Evolutionary conservation across 1,140 invertebrate species (phyloP), one percentile per base, ranked within the genome.

Genomic region (Ephestia elutella): DNA sequence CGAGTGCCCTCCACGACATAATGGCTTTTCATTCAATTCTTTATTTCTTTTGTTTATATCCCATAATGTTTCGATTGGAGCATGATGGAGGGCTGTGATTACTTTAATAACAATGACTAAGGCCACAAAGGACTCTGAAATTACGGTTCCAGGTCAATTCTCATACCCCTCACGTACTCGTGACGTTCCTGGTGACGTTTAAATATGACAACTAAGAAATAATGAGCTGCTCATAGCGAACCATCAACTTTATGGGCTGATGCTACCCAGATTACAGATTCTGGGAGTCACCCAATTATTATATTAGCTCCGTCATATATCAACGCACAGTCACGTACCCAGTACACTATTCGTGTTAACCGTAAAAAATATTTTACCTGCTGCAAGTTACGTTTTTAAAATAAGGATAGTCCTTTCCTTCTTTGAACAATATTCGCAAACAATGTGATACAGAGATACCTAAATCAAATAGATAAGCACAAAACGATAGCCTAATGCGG

Each of bases 1-100:
- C 67, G 72, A 85, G 84, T 70, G 84, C 80, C 69, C 85, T 86
- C 63, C 71, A 71, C 73, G 78, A 85, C 83, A 86, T 87, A 87
- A 86, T 87, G 74, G 85, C 78, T 78, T 86, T 83, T 80, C 82
- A 87, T 85, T 81, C 78, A 87, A 86, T 87, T 84, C 74, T 81
- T 82, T 72, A 67, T 85, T 78, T 82, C 85, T 86, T 87, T 87
- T 87, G 83, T 87, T 86, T 87, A 87, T 83, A 82, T 84, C 78
- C 83, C 78, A 84, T 84, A 86, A 84, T 84, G 82, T 85, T 86
- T 78, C 82, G 82, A 87, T 87, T 82, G 82, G 80, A 78, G 68
- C 61, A 77, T 75, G 79, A 82, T 84, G 76, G 79, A 83, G 82
- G 73, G 67, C 78, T 76, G 76, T 86, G 82, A 87, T 86, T 86